These are phyloP conservation scores for Wiebesia pumilae DNA, from an alignment of 1,140 invertebrate genomes.

Conservation along the genomic window DNA sequence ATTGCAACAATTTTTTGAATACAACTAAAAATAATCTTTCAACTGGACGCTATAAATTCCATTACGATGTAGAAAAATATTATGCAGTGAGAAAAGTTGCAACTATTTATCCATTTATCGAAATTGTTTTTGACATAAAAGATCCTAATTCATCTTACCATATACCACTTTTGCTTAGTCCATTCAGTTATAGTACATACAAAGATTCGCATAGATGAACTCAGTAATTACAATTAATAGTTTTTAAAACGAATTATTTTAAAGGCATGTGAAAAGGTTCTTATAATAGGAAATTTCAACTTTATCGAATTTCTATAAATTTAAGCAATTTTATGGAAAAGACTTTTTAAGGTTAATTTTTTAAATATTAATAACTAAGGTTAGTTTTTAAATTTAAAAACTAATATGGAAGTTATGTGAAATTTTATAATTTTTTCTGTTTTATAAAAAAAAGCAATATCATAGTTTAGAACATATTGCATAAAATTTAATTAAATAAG, in stretches of 20 bases:
- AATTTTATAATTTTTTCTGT: no score
- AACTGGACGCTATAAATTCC: constrained; percentile 83
- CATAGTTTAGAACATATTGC: no score
- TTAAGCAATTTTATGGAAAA: background rate
- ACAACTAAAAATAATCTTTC: constrained; percentile 76
- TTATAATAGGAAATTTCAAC: background rate
- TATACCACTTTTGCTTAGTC: constrained; percentile 86
- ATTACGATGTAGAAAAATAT: constrained; percentile 84
- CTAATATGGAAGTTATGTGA: no score
- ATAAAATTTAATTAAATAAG: no score
- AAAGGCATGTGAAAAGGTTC: constrained; percentile 14
- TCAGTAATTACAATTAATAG: background rate
- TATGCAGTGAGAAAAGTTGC: constrained; percentile 78
- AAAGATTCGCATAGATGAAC: constrained; percentile 73
- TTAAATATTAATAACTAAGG: no score
- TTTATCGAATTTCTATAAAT: background rate
- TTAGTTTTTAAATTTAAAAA: no score
- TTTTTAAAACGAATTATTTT: constrained; percentile 23
- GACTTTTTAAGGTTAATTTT: background rate
- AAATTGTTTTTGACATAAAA: constrained; percentile 85
- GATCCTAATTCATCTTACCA: constrained; percentile 83
- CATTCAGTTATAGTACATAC: constrained; percentile 88
- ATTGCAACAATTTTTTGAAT: constrained; percentile 79
- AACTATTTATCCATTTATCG: constrained; percentile 85
- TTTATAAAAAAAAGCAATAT: no score